A percentile compares a stretch with the other conserved stretches of the same genome.
Evolutionary conservation across 2,113 vertebrate genomes (phyloP).

Genomic region (Siphamia tubifer): DNA sequence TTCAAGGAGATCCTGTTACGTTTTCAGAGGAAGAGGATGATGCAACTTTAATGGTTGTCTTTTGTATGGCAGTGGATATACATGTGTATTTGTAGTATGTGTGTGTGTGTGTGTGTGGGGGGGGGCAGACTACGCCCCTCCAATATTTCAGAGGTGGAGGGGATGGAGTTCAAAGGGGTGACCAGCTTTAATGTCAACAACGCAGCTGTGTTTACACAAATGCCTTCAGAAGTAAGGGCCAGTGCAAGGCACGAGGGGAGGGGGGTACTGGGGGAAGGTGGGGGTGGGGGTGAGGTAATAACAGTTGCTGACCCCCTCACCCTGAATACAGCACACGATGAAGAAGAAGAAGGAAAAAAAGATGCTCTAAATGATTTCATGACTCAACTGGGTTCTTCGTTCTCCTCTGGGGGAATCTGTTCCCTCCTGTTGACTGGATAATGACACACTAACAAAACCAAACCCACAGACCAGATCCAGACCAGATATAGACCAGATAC

Average conservation of each 20-base stretch:
- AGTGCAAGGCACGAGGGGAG: background rate
- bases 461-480: too few species aligned
- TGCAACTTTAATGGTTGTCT: slow-evolving; percentile 45
- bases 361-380: background rate
- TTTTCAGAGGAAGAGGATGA: slow-evolving; percentile 28
- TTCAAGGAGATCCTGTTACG: slow-evolving; percentile 66
- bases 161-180: slow-evolving; percentile 55
- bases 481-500: background rate
- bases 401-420: background rate
- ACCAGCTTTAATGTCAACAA: slow-evolving; percentile 72
- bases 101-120: too few species aligned
- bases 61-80: slow-evolving; percentile 48
- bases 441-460: too few species aligned
- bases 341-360: background rate
- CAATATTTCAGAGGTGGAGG: slow-evolving; percentile 30
- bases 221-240: slow-evolving; percentile 53
- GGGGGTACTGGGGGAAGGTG: background rate
- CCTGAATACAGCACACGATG: background rate
- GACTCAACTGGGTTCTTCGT: background rate
- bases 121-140: background rate
- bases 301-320: slow-evolving; percentile 32
- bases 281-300: slow-evolving; percentile 54
- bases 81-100: slow-evolving; percentile 28
- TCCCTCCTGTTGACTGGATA: background rate
- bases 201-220: slow-evolving; percentile 79